A percentile compares a stretch with the other conserved stretches of the same genome.
Conservation (phyloP, 2,797 vertebrate genomes). For the Megaceryle alcyon region DNA sequence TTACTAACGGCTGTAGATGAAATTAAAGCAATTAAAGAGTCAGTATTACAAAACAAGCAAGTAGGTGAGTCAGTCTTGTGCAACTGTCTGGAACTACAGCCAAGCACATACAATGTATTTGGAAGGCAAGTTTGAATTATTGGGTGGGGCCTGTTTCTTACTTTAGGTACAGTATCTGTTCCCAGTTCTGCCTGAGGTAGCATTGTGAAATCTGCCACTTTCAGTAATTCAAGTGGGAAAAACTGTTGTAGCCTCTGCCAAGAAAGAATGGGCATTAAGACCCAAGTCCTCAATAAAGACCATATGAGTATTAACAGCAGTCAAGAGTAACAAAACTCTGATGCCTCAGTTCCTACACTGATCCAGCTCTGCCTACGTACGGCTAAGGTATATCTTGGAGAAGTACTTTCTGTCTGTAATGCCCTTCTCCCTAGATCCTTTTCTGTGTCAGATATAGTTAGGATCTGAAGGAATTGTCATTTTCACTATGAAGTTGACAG, state of each 20-base stretch:
- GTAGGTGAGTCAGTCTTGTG: background rate
- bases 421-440: background rate
- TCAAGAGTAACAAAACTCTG: background rate
- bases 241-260: background rate
- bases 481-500: background rate
- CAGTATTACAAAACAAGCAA: background rate
- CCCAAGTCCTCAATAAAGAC: background rate
- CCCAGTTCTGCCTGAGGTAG: background rate
- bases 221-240: background rate
- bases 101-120: background rate
- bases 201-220: background rate
- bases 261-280: background rate
- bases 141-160: background rate
- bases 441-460: background rate
- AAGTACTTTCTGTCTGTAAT: background rate
- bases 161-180: background rate
- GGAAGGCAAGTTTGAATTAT: background rate
- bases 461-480: background rate
- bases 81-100: background rate
- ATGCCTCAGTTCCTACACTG: background rate
- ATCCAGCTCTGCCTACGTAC: background rate
- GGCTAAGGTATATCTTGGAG: background rate
- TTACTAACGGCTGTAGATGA: background rate
- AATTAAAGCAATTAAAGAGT: slow-evolving; percentile 8
- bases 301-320: background rate